Evolutionary conservation across 2,113 vertebrate genomes (phyloP).

Genomic region (Uria lomvia): DNA sequence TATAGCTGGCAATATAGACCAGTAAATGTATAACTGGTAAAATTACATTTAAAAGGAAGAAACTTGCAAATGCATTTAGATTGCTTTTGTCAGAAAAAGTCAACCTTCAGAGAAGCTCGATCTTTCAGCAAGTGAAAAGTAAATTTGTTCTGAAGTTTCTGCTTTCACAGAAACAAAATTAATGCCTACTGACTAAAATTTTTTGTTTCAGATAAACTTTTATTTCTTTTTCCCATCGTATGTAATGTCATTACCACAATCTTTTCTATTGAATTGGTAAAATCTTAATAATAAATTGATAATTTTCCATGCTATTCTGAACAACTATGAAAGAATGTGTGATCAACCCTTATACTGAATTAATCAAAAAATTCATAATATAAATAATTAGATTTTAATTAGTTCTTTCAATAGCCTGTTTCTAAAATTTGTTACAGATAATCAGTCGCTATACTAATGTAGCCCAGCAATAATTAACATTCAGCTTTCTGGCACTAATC

Average conservation of each 20-base stretch:
- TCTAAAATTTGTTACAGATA: slow-evolving; percentile 50
- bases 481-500: slow-evolving; percentile 32
- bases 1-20: neutral
- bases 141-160: neutral
- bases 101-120: neutral
- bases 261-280: neutral
- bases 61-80: neutral
- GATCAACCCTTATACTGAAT: slow-evolving; percentile 9
- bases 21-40: neutral
- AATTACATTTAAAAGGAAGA: neutral
- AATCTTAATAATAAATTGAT: neutral
- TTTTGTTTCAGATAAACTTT: neutral
- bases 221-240: neutral
- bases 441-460: neutral
- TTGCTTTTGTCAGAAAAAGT: neutral
- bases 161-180: neutral
- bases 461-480: slow-evolving; percentile 38
- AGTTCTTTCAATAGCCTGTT: slow-evolving; percentile 46
- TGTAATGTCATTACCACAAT: neutral
- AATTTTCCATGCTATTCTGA: neutral
- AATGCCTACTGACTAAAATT: neutral
- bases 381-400: slow-evolving; percentile 54
- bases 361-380: slow-evolving; percentile 30
- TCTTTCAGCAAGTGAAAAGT: neutral
- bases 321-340: neutral